These are phyloP conservation scores for Pachymerium ferrugineum DNA, from an alignment of 2,888 invertebrate species.

Conservation along the genomic window DNA sequence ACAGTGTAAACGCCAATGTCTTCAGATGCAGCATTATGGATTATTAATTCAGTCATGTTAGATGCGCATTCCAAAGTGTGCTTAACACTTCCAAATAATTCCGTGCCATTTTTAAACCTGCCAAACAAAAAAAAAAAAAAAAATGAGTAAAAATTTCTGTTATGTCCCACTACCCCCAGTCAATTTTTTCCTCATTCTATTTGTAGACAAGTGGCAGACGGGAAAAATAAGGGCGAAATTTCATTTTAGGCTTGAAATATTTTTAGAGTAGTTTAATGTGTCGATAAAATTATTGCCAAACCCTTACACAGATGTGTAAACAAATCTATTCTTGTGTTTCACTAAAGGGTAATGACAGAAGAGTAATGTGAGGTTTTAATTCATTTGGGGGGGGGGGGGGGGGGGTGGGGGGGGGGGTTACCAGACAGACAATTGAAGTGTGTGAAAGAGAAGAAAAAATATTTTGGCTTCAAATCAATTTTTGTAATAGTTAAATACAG, in stretches of 20 bases:
- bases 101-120: conserved; percentile 45
- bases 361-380: too few species aligned
- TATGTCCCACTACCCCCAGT: too few species aligned
- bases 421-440: too few species aligned
- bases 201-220: background rate
- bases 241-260: background rate
- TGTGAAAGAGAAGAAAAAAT: too few species aligned
- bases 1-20: conserved; percentile 41
- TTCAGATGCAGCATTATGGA: conserved; percentile 40
- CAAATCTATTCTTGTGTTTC: conserved; percentile 9
- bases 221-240: background rate
- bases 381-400: too few species aligned
- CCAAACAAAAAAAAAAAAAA: background rate
- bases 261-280: background rate
- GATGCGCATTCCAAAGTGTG: conserved; percentile 41
- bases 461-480: too few species aligned
- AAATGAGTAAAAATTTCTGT: too few species aligned
- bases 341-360: background rate
- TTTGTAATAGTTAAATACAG: too few species aligned
- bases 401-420: too few species aligned
- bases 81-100: conserved; percentile 41
- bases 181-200: background rate
- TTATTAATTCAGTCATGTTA: conserved; percentile 39
- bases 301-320: background rate
- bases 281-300: background rate